phyloP scores from a whole-genome alignment of 2,888 invertebrate species.

The Eubasilissa splendida region DNA sequence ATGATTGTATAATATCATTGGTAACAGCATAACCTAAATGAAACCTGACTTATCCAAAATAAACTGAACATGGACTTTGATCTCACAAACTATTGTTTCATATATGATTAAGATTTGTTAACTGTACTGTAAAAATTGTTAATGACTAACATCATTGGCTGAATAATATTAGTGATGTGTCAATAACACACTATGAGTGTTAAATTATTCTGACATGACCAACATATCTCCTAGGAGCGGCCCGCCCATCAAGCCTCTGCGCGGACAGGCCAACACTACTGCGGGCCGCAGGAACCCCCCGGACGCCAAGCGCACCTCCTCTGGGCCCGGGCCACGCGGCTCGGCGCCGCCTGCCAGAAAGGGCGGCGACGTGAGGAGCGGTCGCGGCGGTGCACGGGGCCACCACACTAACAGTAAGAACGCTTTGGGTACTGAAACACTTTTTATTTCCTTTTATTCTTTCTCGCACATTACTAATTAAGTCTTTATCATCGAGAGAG shows the following conservation, averaged over 20 bases:
- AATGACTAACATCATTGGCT: too few species aligned
- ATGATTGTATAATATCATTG: too few species aligned
- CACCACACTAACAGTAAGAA: constrained; percentile 52
- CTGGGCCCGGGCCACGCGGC: constrained; percentile 61
- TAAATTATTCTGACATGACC: too few species aligned
- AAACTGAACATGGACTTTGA: too few species aligned
- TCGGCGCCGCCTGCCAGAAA: constrained; percentile 61
- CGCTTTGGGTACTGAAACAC: constrained; percentile 41
- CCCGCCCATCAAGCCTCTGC: constrained; percentile 66
- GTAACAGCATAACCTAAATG: too few species aligned
- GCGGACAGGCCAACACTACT: constrained; percentile 60
- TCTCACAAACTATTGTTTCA: too few species aligned
- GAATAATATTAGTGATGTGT: too few species aligned
- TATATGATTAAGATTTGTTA: too few species aligned
- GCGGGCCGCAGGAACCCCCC: constrained; percentile 63
- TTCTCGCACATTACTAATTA: neutral
- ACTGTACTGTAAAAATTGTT: too few species aligned
- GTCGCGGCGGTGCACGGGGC: constrained; percentile 46
- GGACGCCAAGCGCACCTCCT: constrained; percentile 63
- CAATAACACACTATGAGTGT: too few species aligned
- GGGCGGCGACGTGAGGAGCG: constrained; percentile 62
- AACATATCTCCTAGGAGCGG: constrained; percentile 62
- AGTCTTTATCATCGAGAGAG: too few species aligned
- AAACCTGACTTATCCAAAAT: too few species aligned
- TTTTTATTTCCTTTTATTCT: constrained; percentile 31